Conservation (phyloP, 92 coral and sea anemone genomes). For the Parazoanthus atlanticus region DNA sequence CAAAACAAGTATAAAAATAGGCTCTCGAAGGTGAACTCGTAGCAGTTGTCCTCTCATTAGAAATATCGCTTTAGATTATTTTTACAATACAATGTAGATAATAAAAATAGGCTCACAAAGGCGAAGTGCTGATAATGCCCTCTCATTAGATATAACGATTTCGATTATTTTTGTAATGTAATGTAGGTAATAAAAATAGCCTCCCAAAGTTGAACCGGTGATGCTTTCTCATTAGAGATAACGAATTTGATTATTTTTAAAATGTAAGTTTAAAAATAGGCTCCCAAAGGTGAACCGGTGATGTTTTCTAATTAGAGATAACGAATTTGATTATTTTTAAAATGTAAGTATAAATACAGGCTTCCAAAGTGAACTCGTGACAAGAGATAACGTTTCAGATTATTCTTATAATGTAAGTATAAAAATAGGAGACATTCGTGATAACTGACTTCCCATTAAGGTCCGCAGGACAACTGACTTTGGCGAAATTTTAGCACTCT, state of each 20-base stretch:
- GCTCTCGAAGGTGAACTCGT: not conserved
- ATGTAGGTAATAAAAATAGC: not conserved
- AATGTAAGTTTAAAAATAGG: not conserved
- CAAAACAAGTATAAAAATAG: constrained; percentile 37
- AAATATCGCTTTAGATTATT: constrained; percentile 31
- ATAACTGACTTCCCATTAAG: no score
- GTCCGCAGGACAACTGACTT: not conserved
- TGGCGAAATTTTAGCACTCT: not conserved
- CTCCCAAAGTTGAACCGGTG: not conserved
- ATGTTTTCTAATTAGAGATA: no score
- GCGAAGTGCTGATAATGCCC: not conserved
- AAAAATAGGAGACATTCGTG: no score
- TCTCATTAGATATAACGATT: constrained; percentile 45
- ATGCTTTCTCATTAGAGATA: no score
- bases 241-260: not conserved
- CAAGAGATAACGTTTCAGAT: constrained; percentile 20
- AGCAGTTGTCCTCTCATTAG: constrained; percentile 96
- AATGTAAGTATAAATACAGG: constrained; percentile 48
- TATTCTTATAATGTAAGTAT: no score
- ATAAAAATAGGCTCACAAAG: not conserved
- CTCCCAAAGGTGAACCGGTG: not conserved
- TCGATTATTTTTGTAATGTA: no score
- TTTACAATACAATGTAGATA: no score
- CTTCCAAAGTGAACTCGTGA: constrained; percentile 36
- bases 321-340: constrained; percentile 16